Percentiles rank a stretch among this genome's conserved stretches.
Evolutionary conservation across 2,797 vertebrate genomes (phyloP).

Genomic region (Epinephelus coioides): DNA sequence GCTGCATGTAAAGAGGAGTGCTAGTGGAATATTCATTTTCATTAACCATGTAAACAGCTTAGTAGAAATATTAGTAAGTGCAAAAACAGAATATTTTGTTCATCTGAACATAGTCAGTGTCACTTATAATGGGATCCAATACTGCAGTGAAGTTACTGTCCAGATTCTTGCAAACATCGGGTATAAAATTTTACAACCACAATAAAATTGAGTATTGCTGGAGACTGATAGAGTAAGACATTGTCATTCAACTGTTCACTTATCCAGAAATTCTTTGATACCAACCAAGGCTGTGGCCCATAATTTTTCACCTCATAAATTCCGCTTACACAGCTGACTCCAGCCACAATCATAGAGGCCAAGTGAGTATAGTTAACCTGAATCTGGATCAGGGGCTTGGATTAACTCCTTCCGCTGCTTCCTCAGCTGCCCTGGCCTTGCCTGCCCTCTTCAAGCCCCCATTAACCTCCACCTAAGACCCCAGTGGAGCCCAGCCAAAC

Average conservation of each 20-base stretch:
- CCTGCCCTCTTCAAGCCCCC: conserved; percentile 50
- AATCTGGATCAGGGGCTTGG: conserved; percentile 37
- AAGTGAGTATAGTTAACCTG: conserved; percentile 46
- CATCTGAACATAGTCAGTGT: too few relatives aligned
- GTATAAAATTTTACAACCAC: conserved; percentile 24
- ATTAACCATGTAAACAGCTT: too few relatives aligned
- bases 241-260: conserved; percentile 20
- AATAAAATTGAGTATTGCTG: conserved; percentile 35
- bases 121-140: too few relatives aligned
- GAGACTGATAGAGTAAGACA: conserved; percentile 13
- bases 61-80: too few relatives aligned
- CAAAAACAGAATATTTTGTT: too few relatives aligned
- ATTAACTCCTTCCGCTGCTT: conserved; percentile 31
- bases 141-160: conserved; percentile 18
- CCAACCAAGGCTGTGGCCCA: conserved; percentile 29
- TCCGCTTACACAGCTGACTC: conserved; percentile 42
- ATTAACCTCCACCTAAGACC: conserved; percentile 36
- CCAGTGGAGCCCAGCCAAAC: conserved; percentile 40
- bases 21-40: too few relatives aligned
- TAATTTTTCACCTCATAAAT: conserved; percentile 42
- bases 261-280: conserved; percentile 23
- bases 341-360: conserved; percentile 50
- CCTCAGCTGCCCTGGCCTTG: conserved; percentile 47
- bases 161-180: conserved; percentile 30
- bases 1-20: too few relatives aligned